phyloP scores from a whole-genome alignment of 2,888 invertebrate species.

The Drosophila imparisetae region DNA sequence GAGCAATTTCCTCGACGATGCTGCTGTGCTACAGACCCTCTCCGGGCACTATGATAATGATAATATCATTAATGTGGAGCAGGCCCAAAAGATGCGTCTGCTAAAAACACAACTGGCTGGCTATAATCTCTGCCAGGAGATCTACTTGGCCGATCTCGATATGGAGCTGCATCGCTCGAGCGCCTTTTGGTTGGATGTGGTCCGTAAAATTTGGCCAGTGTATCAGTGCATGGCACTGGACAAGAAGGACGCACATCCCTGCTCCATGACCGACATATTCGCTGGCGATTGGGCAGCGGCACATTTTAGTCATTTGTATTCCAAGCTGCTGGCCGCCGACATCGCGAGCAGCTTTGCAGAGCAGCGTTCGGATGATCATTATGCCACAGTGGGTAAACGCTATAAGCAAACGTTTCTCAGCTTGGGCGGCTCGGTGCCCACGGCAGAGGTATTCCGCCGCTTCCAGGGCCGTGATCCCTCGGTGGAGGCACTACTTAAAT shows the following conservation, averaged over 20 bases:
- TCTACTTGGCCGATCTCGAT: conserved; percentile 93
- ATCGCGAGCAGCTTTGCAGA: conserved; percentile 92
- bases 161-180: conserved; percentile 91
- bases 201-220: conserved; percentile 91
- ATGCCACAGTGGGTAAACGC: conserved; percentile 87
- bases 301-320: conserved; percentile 94
- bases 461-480: conserved; percentile 97
- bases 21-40: conserved; percentile 87
- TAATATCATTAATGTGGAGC: conserved; percentile 88
- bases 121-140: conserved; percentile 90
- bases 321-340: conserved; percentile 95
- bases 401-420: conserved; percentile 94
- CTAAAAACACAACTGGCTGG: conserved; percentile 91
- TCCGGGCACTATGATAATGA: conserved; percentile 91
- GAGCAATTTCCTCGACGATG: conserved; percentile 91
- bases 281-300: conserved; percentile 93
- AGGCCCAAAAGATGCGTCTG: conserved; percentile 87
- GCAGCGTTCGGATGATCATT: conserved; percentile 83
- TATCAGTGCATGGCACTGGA: conserved; percentile 91
- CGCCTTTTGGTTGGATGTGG: conserved; percentile 93
- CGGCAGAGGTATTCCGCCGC: conserved; percentile 93
- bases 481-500: conserved; percentile 90
- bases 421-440: conserved; percentile 92
- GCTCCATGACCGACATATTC: conserved; percentile 93
- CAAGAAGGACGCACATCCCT: conserved; percentile 92